Evolutionary conservation across 2,797 vertebrate species (phyloP).

Genomic region (Galago senegalensis): DNA sequence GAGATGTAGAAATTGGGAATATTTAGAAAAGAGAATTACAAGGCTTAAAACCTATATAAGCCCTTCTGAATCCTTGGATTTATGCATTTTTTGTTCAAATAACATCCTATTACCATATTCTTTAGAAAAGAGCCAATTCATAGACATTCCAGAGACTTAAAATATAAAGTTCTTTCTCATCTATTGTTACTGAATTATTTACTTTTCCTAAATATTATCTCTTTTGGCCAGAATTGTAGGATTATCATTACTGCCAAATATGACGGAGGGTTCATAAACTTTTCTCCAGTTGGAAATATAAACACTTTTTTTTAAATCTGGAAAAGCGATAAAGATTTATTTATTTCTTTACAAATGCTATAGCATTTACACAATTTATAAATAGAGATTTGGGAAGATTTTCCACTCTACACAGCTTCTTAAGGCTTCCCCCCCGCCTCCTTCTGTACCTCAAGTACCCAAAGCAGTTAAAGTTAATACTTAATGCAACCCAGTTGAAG

Average conservation of each 20-base stretch:
- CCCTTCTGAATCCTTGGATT: neutral
- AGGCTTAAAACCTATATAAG: neutral
- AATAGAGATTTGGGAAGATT: constrained; percentile 91
- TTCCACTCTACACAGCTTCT: constrained; percentile 89
- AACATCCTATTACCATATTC: constrained; percentile 61
- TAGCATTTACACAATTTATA: constrained; percentile 91
- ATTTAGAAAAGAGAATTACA: neutral
- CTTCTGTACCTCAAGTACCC: constrained; percentile 90
- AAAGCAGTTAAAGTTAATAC: constrained; percentile 98
- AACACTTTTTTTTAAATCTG: constrained; percentile 71
- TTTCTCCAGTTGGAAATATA: constrained; percentile 77
- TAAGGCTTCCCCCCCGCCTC: constrained; percentile 82
- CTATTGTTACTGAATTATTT: constrained; percentile 85
- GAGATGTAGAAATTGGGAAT: constrained; percentile 58
- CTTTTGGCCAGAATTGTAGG: constrained; percentile 78
- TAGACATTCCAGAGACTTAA: constrained; percentile 69
- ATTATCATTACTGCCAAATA: constrained; percentile 82
- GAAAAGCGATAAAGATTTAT: constrained; percentile 80
- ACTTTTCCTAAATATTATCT: constrained; percentile 76
- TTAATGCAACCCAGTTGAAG: constrained; percentile 95
- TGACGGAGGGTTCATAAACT: constrained; percentile 76
- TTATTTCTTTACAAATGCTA: constrained; percentile 78
- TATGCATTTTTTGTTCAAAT: neutral
- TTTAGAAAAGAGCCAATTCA: constrained; percentile 63
- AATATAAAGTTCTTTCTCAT: constrained; percentile 78